Evolutionary conservation across 2,888 invertebrate genomes (phyloP).

Genomic region (Cyrtodaria siliqua): DNA sequence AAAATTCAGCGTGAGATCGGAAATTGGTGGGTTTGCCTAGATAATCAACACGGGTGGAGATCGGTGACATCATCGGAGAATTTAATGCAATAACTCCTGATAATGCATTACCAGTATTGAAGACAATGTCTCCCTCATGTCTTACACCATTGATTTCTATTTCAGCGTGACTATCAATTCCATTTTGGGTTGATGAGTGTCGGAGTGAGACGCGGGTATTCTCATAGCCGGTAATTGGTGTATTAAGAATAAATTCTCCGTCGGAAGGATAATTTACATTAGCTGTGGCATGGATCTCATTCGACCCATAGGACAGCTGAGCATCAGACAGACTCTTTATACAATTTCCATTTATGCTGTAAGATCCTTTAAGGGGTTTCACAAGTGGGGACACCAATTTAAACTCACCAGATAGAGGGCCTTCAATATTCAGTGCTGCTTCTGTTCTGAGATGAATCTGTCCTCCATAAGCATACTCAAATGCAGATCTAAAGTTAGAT

Average conservation of each 20-base stretch:
- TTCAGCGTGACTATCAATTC: constrained; percentile 12
- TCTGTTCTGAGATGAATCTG: constrained; percentile 20
- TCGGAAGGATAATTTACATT: background rate
- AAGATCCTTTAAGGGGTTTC: constrained; percentile 31
- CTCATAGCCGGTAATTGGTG: constrained; percentile 27
- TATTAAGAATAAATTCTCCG: constrained; percentile 2
- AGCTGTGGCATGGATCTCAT: background rate
- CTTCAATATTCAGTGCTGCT: constrained; percentile 21
- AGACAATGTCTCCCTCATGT: constrained; percentile 2
- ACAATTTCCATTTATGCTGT: constrained; percentile 18
- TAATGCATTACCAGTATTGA: background rate
- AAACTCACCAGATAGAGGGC: constrained; percentile 30
- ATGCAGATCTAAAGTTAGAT: constrained; percentile 27
- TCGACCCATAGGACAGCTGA: background rate
- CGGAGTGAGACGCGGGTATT: constrained; percentile 12
- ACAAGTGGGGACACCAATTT: constrained; percentile 35
- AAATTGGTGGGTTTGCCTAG: too few relatives aligned
- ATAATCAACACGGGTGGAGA: constrained; percentile 1
- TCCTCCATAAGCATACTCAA: constrained; percentile 24
- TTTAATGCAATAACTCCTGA: background rate
- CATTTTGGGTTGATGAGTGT: background rate
- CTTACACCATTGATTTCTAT: background rate
- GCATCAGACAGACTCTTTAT: background rate
- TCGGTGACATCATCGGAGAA: background rate
- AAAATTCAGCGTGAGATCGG: background rate